Evolutionary conservation across 2,888 invertebrate species (phyloP).

Genomic region (Troilus luridus): DNA sequence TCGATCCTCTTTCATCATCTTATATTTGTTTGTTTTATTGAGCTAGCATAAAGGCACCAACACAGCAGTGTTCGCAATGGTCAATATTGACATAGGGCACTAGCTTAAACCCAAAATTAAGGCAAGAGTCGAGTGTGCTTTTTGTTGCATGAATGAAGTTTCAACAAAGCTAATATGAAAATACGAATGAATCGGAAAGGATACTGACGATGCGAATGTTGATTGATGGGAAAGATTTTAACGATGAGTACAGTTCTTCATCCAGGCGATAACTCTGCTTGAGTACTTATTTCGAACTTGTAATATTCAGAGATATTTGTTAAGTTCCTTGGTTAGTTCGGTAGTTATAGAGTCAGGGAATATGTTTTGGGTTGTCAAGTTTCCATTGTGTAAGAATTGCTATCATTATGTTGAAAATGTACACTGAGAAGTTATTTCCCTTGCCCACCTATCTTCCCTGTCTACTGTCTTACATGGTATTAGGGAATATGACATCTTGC

Average conservation of each 20-base stretch:
- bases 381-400: neutral
- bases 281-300: neutral
- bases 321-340: neutral
- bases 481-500: neutral
- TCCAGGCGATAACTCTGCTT: neutral
- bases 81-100: no score
- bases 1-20: no score
- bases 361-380: neutral
- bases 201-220: neutral
- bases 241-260: neutral
- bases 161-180: neutral
- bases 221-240: conserved; percentile 29
- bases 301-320: neutral
- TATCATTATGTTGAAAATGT: neutral
- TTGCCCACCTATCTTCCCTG: neutral
- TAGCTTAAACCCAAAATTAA: neutral
- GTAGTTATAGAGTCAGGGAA: neutral
- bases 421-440: neutral
- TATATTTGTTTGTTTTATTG: neutral
- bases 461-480: neutral
- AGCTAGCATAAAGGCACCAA: no score
- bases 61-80: no score
- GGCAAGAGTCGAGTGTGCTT: neutral
- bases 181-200: neutral
- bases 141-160: neutral